Base-by-base conservation (phyloP, 37 sponge, comb jelly and placozoan species). In the Haliclona indistincta region DNA sequence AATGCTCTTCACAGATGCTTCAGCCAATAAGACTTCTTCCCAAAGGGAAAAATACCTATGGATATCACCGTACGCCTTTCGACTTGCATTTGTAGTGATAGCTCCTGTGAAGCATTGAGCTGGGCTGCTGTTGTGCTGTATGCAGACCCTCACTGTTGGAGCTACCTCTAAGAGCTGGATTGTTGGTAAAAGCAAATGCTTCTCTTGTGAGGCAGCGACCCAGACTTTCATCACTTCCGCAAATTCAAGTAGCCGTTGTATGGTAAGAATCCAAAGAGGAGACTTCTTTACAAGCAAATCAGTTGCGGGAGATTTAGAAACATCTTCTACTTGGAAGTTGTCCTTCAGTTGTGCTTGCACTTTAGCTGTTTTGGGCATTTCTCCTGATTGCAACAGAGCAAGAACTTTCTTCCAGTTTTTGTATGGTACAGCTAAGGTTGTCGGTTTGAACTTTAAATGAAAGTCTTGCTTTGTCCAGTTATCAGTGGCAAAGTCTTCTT, bases 111-210 rank as follows among this genome's bases (percentile, higher is more conserved):
- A 84, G 64, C 84, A 84, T 15, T 39, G 34, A 3, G 54, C 71
- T 19, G 84, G 77, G 47, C 22, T 62, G 36, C 28, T 47, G 54
- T 53, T 65, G 84, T 84, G 84, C 38, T 84, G 84, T 32, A 76
- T 67, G 29, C 84, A 84, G 26, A 84, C 37, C 17, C 62, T 36
- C 10, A 84, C 42, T 13, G 43, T 23, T 61, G 84, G 84, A 17
- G 69, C 84, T 3, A 84, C 64, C 36, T 84, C 84, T 19, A 84
- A 30, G n/a, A 84, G 68, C 64, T 84, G 84, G 25, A 77, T 66
- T 7, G 37, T 6, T 19, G 68, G 68, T 28, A n/a, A n/a, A n/a
- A n/a, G n/a, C n/a, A n/a, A n/a, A n/a, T n/a, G n/a, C n/a, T n/a
- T n/a, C n/a, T n/a, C n/a, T n/a, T n/a, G n/a, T n/a, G n/a, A n/a